Percentiles rank a stretch among this genome's conserved stretches.
phyloP scores from a whole-genome alignment of 2,888 invertebrate species.

The Anorthoa munda region DNA sequence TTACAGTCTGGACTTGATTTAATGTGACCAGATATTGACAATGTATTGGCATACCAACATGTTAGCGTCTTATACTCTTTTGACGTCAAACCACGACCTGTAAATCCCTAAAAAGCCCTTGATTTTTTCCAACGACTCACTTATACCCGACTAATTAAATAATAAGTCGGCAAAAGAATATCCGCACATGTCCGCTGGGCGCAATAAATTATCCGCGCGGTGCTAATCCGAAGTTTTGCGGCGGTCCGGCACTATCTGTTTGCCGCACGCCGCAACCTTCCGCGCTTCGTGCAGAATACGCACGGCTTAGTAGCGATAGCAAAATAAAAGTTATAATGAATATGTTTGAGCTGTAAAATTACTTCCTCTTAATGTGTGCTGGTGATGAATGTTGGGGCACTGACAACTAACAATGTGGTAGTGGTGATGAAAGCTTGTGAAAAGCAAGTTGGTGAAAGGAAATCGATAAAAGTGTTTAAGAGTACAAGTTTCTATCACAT shows the following conservation, averaged over 20 bases:
- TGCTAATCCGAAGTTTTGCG: conserved; percentile 83
- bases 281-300: conserved; percentile 87
- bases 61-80: too few species aligned
- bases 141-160: conserved; percentile 48
- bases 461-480: too few species aligned
- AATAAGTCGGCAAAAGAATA: conserved; percentile 59
- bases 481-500: too few species aligned
- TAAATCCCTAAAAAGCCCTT: neutral
- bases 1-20: too few species aligned
- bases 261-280: conserved; percentile 88
- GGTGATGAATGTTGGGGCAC: too few species aligned
- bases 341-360: too few species aligned
- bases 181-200: conserved; percentile 60
- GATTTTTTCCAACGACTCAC: neutral
- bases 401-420: too few species aligned
- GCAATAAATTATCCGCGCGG: conserved; percentile 81
- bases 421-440: too few species aligned
- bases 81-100: neutral
- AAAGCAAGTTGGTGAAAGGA: too few species aligned
- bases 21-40: too few species aligned
- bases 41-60: too few species aligned
- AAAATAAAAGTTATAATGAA: conserved; percentile 53
- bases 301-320: conserved; percentile 72
- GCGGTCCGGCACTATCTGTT: conserved; percentile 86
- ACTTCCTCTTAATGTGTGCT: too few species aligned